Evolutionary conservation across 1,140 invertebrate species (phyloP), one percentile per base, ranked within the genome.

Genomic region (Scylla paramamosain): DNA sequence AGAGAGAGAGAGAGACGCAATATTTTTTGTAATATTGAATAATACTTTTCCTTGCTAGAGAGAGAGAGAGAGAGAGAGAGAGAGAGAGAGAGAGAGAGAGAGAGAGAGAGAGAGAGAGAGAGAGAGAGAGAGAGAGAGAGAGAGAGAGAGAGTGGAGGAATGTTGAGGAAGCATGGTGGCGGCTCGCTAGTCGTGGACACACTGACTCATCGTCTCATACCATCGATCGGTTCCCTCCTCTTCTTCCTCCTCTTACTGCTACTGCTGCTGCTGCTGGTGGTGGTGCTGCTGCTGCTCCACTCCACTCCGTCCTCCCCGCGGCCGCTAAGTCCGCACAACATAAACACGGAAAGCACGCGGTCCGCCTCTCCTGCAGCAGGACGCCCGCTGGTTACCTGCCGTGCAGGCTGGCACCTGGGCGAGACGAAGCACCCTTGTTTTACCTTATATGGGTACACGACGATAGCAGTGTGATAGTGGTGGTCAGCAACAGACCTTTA

Each of bases 151-250:
- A 31, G 90, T 16, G 59, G 92, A 28, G 48, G 45, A 46, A 59
- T 45, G 52, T 59, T 12, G 90, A 29, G 52, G 39, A 45, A 93
- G 82, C 16, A 39, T 52, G 52, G 48, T 28, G 90, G 28, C 20
- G 14, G 45, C 20, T 29, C 25, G 45, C 52, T 59, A 59, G 67
- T 7, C 67, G 6, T 77, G 67, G 67, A 77, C 67, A 77, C 67
- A 77, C 67, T n/a, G 20, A 77, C 67, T 14, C 52, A 59, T 20
- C 16, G 67, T 20, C 67, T 77, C 67, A 77, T 77, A 77, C 67
- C 67, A 77, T 77, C 67, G 67, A 77, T 77, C 89, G 46, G 45
- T 32, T 52, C 39, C 89, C 28, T 52, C 89, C 28, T 52, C 86
- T 39, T 91, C 89, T 45, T 52, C 52, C 89, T 48, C 46, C 46